A percentile compares a stretch with the other conserved stretches of the same genome.
phyloP scores from a whole-genome alignment of 2,113 vertebrate species.

The Panthera tigris region DNA sequence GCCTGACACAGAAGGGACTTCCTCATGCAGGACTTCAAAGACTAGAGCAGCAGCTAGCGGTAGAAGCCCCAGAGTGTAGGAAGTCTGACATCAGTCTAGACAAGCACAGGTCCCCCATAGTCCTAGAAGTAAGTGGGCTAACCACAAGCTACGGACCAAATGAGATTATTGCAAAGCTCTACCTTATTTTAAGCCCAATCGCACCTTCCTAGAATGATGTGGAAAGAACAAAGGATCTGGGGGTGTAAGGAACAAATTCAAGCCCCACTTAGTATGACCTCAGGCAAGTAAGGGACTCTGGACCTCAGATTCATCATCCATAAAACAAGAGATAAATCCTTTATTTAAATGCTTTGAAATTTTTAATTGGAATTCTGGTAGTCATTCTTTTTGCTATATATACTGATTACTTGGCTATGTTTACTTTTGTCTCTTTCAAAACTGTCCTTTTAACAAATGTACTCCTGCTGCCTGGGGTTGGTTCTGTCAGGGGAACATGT shows the following conservation, averaged over 20 bases:
- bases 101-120: not conserved
- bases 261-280: not conserved
- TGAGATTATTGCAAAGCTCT: not conserved
- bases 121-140: not conserved
- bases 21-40: not conserved
- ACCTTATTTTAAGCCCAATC: not conserved
- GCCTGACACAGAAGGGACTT: not conserved
- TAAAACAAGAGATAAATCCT: not conserved
- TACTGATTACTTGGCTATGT: not conserved
- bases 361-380: not conserved
- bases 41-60: not conserved
- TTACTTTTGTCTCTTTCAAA: not conserved
- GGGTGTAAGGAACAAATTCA: not conserved
- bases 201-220: not conserved
- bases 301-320: not conserved
- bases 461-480: not conserved
- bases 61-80: not conserved
- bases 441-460: not conserved
- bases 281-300: not conserved
- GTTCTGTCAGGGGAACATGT: not conserved
- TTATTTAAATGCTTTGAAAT: not conserved
- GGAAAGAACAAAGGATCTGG: slow-evolving; percentile 18
- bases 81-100: not conserved
- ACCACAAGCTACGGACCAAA: not conserved
- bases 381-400: not conserved